Evolutionary conservation across 1,140 invertebrate genomes (phyloP).

Genomic region (Leptinotarsa lineolata): DNA sequence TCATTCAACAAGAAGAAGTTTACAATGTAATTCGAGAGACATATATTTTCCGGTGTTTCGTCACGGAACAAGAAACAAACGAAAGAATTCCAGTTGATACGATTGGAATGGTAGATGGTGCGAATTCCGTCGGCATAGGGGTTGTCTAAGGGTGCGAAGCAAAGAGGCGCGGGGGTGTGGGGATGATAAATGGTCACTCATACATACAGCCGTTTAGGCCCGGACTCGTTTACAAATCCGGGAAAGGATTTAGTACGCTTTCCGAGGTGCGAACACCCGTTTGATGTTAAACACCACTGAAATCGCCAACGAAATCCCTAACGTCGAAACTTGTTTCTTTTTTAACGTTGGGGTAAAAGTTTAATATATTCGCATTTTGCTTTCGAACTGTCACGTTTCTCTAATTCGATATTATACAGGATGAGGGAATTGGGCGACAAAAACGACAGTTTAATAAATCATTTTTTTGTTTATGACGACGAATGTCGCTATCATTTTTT

Average conservation of each 20-base stretch:
- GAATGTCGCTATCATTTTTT: too few species aligned
- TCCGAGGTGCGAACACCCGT: slow-evolving; percentile 33
- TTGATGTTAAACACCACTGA: slow-evolving; percentile 39
- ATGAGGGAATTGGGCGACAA: not conserved
- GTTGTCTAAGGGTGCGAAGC: slow-evolving; percentile 28
- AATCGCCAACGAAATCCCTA: slow-evolving; percentile 40
- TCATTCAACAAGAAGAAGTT: too few species aligned
- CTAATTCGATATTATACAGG: slow-evolving; percentile 17
- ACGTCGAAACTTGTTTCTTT: slow-evolving; percentile 38
- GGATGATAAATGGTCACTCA: slow-evolving; percentile 45
- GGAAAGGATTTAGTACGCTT: slow-evolving; percentile 40
- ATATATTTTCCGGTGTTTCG: not conserved
- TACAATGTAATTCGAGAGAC: not conserved
- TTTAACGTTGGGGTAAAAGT: slow-evolving; percentile 30
- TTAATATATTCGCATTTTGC: slow-evolving; percentile 39
- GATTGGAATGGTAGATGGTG: slow-evolving; percentile 17
- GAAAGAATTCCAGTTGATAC: slow-evolving; percentile 15
- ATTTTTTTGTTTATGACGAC: not conserved
- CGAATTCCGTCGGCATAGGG: slow-evolving; percentile 18
- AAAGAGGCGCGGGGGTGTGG: slow-evolving; percentile 28
- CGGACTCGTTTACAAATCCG: slow-evolving; percentile 44
- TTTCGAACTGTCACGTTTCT: slow-evolving; percentile 32
- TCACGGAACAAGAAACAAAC: slow-evolving; percentile 15
- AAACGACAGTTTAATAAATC: not conserved
- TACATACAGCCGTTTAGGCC: slow-evolving; percentile 42